Evolutionary conservation across 2,113 vertebrate genomes (phyloP).

Genomic region (Okapia johnstoni): DNA sequence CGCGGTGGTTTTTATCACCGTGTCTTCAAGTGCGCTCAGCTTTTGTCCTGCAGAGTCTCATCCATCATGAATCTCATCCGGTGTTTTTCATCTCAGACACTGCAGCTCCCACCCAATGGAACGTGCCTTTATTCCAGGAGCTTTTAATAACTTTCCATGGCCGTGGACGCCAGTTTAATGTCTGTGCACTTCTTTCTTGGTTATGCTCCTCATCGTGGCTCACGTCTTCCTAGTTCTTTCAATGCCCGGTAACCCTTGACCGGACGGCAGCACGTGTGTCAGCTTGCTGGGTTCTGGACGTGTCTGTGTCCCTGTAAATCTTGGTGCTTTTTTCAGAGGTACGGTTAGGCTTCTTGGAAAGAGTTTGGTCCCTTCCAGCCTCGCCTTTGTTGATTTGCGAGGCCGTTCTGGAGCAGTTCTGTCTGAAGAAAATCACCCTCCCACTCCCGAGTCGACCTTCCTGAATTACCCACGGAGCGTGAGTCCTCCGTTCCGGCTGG

Average conservation of each 20-base stretch:
- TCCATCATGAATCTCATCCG: not conserved
- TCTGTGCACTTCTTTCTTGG: too few relatives aligned
- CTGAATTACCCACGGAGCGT: not conserved
- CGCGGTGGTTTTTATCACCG: rapidly evolving
- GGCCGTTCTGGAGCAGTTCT: not conserved
- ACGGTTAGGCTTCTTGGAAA: not conserved
- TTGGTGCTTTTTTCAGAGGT: not conserved
- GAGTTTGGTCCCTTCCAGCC: not conserved
- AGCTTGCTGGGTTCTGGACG: not conserved
- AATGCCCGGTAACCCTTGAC: not conserved
- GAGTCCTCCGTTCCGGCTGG: not conserved
- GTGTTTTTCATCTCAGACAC: not conserved
- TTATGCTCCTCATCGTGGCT: not conserved
- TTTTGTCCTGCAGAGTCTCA: not conserved
- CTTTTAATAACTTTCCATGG: rapidly evolving
- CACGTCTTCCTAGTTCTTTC: not conserved
- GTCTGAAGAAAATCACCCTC: not conserved
- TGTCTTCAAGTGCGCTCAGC: not conserved
- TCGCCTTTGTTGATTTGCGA: not conserved
- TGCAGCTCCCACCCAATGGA: rapidly evolving
- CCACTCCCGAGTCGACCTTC: not conserved
- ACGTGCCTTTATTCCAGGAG: not conserved
- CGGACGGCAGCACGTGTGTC: not conserved
- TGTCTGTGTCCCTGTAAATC: not conserved
- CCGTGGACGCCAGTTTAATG: too few relatives aligned